These are phyloP conservation scores for Chinchilla lanigera DNA, from an alignment of 2,113 vertebrate genomes.

Conservation along the genomic window DNA sequence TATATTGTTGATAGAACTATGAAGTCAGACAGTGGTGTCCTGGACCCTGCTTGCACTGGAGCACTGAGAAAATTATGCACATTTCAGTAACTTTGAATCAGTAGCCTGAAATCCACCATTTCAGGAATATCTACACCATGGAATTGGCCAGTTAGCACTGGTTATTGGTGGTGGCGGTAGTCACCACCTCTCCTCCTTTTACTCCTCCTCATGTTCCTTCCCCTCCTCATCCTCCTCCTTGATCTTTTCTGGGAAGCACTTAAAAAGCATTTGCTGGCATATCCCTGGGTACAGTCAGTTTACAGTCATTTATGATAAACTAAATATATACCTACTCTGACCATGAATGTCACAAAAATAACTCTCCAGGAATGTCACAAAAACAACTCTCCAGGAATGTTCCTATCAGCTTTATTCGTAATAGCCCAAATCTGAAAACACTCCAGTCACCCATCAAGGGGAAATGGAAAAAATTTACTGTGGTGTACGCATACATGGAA, in stretches of 20 bases:
- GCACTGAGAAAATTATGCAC: background rate
- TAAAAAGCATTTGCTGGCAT: conserved; percentile 12
- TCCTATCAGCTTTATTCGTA: background rate
- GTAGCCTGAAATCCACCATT: background rate
- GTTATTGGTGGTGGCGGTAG: background rate
- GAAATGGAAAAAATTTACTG: background rate
- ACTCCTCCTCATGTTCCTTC: background rate
- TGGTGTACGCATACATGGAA: background rate
- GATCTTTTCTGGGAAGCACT: background rate
- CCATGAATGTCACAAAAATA: background rate
- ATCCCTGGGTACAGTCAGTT: background rate
- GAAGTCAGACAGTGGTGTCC: background rate
- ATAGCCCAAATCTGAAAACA: background rate
- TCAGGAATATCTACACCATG: background rate
- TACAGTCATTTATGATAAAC: conserved; percentile 7
- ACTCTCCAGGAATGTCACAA: background rate
- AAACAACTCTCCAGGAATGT: background rate
- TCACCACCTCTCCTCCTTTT: rapidly evolving
- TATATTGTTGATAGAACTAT: background rate
- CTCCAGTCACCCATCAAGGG: background rate
- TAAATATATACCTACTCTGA: background rate
- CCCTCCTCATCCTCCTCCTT: background rate
- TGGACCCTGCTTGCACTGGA: background rate
- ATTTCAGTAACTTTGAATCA: background rate
- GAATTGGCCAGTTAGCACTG: background rate